Percentiles rank a stretch among this genome's conserved stretches.
Conservation (phyloP, 2,888 invertebrate species). For the Vannuccia rotundouncinata region DNA sequence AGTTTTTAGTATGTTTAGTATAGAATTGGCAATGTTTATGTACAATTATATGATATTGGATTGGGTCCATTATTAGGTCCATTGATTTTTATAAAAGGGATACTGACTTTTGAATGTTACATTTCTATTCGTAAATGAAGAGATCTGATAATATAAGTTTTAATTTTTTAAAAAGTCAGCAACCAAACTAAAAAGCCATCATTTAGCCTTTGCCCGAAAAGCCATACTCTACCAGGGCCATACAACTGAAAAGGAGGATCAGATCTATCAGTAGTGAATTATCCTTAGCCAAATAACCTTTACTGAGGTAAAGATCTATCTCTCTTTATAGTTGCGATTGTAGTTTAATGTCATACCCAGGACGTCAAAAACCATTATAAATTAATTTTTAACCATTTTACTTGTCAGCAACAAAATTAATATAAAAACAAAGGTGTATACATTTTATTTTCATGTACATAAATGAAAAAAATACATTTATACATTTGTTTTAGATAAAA, state of each 20-base stretch:
- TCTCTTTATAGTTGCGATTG: background rate
- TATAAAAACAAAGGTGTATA: too few relatives aligned
- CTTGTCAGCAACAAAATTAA: background rate
- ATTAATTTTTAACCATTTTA: background rate
- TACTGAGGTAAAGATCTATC: background rate
- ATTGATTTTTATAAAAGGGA: too few relatives aligned
- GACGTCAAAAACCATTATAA: background rate
- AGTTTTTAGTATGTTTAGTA: too few relatives aligned
- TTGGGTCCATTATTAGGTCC: too few relatives aligned
- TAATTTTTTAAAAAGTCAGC: background rate
- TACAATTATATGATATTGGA: too few relatives aligned
- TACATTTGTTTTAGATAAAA: too few relatives aligned
- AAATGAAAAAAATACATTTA: too few relatives aligned
- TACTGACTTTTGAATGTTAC: too few relatives aligned
- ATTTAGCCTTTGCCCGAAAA: background rate
- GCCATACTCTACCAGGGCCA: background rate
- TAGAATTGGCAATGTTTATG: too few relatives aligned
- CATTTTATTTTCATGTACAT: too few relatives aligned
- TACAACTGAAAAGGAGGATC: background rate
- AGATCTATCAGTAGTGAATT: background rate
- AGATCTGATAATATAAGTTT: too few relatives aligned
- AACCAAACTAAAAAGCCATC: background rate
- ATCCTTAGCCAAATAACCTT: background rate
- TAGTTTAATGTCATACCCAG: background rate
- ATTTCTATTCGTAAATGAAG: too few relatives aligned